Base-by-base conservation (phyloP, 1,140 invertebrate genomes). In the Patella vulgata region DNA sequence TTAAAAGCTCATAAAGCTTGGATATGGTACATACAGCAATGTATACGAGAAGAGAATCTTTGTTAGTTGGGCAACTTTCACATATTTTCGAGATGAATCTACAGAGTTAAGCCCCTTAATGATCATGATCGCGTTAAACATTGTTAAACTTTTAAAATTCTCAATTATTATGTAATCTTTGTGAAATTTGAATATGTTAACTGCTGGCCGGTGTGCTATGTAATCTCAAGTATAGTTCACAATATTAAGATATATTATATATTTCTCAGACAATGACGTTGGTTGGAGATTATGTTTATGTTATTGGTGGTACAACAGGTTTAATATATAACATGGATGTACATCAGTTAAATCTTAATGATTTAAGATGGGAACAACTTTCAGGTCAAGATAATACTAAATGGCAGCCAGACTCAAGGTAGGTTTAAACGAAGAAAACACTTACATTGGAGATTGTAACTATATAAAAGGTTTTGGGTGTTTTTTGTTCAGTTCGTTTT, bases 231-330 rank as follows among this genome's bases (percentile, higher is more conserved):
- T 42, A 40, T 8, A 2, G 25, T n/a, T 63, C 14, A 46, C 0
- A 42, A 31, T 57, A 5, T 17, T 42, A 23, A 19, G 19, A 23
- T 47, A 14, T 14, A 31, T 43, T n/a, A 40, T 30, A 19, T 65
- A 30, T 31, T 4, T 62, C 66, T 25, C 57, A 80, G 80, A 68
- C 78, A 9, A 69, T 84, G 57, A 51, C 68, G 14, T 14, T 82
- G 8, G 59, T 82, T 36, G 58, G 73, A 6, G 52, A 69, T n/a
- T 69, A 64, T 39, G 57, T 86, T 36, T 86, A 85, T 68, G 72
- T 84, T n/a, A 66, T 78, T 58, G 83, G 82, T 21, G 80, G 82
- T n/a, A 82, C 83, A 0, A 73, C 66, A 48, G 73, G 70, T 3
- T 72, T 25, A 42, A 47, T 63, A 8, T 75, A 75, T 62, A 69